Base-by-base conservation (phyloP, 2,113 vertebrate species). In the Sisor rabdophorus region DNA sequence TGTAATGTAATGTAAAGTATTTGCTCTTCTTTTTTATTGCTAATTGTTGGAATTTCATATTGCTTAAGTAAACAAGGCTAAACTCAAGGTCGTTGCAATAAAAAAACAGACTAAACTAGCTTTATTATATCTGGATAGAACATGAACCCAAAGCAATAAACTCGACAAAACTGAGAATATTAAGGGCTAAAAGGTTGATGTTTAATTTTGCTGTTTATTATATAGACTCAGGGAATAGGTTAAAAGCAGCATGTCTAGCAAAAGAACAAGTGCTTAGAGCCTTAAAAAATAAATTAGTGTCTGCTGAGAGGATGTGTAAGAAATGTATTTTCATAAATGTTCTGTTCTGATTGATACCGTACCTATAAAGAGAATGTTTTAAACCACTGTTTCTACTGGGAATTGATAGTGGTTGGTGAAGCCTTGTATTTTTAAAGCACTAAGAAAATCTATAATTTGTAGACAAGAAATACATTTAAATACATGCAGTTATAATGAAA, bases 201-300 rank as follows among this genome's bases (percentile, higher is more conserved):
- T 81, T 65, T 71, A 65, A 52, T 71, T 81, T 75, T 28, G 64
- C 22, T 15, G 20, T 22, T 53, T 53, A 71, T 75, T 70, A 52
- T 68, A 77, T 71, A 13, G 54, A 58, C 19, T 56, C n/a, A 24
- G 73, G 28, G 28, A 55, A 81, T 63, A 36, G 20, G 73, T 54
- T 53, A 54, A 56, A 75, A 13, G 63, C 73, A 76, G 69, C 20
- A 5, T 50, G 11, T 44, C 58, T 54, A 10, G 1, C 12, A 10
- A 36, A 48, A 22, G 44, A 52, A 77, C 80, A 77, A 53, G 55
- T 58, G 69, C 56, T 40, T 54, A 73, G 64, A 59, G 73, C 5
- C 1, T 71, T 22, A 28, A 30, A 32, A 48, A 74, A 56, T 50
- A 76, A 61, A 64, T 40, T 40, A 48, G 74, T 54, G 73, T 71